Evolutionary conservation across 2,888 invertebrate genomes (phyloP).

Genomic region (Brachyptera putata): DNA sequence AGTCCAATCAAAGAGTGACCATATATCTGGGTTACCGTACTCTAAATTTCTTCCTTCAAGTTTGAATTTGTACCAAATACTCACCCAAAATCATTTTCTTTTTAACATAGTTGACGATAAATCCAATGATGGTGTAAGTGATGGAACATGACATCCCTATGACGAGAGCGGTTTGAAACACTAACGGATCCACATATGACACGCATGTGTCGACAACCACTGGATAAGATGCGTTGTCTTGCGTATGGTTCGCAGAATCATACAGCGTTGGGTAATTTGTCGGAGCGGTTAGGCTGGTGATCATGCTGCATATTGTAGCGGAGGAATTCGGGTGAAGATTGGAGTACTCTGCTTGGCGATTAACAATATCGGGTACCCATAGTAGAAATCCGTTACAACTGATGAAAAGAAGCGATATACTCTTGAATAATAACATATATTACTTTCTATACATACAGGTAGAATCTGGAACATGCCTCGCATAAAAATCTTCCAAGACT

Average conservation of each 20-base stretch:
- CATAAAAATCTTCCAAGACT: too few species aligned
- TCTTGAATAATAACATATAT: background rate
- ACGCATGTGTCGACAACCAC: too few species aligned
- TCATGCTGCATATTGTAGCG: constrained; percentile 40
- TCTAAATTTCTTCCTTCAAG: too few species aligned
- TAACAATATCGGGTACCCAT: constrained; percentile 44
- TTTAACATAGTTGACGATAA: constrained; percentile 42
- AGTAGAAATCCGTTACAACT: constrained; percentile 40
- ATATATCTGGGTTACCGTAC: too few species aligned
- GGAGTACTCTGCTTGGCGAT: constrained; percentile 40
- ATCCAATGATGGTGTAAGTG: constrained; percentile 42
- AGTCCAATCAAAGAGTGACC: too few species aligned
- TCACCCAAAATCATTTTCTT: background rate
- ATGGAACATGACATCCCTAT: constrained; percentile 40
- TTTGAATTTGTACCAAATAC: too few species aligned
- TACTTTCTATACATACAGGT: background rate
- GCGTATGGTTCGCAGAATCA: too few species aligned
- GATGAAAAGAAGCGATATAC: background rate
- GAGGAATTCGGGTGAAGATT: constrained; percentile 37
- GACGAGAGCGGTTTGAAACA: constrained; percentile 40
- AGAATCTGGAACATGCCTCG: too few species aligned
- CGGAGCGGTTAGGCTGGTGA: too few species aligned
- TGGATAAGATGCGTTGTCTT: too few species aligned
- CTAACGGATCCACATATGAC: constrained; percentile 42
- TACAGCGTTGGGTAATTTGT: too few species aligned